phyloP scores from a whole-genome alignment of 2,888 invertebrate species.

The Pterostichus niger region DNA sequence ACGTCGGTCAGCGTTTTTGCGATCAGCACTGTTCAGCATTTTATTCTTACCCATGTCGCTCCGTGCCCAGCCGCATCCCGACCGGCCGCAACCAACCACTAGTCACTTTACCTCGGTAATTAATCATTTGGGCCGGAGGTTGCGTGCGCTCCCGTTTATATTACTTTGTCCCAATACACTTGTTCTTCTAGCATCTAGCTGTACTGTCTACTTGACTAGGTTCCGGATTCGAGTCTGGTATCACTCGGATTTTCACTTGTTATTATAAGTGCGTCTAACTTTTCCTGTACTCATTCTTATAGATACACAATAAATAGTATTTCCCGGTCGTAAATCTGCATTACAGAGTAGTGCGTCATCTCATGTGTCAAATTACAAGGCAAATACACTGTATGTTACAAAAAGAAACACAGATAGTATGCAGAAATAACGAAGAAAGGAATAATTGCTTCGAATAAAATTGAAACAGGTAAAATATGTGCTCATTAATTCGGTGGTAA shows the following conservation, averaged over 20 bases:
- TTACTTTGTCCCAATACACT: slow-evolving; percentile 68
- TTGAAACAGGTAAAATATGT: slow-evolving; percentile 39
- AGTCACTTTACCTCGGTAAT: slow-evolving; percentile 49
- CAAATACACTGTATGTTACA: slow-evolving; percentile 39
- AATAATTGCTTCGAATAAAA: too few species aligned
- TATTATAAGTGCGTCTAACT: too few species aligned
- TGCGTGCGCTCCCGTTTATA: slow-evolving; percentile 71
- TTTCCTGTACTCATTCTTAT: too few species aligned
- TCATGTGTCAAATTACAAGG: slow-evolving; percentile 25
- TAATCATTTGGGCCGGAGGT: slow-evolving; percentile 55
- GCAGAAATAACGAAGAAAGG: background rate
- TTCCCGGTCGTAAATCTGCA: slow-evolving; percentile 34
- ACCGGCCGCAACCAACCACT: slow-evolving; percentile 51
- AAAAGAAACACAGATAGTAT: slow-evolving; percentile 13
- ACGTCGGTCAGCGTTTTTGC: too few species aligned
- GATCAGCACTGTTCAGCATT: too few species aligned
- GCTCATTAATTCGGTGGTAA: slow-evolving; percentile 20
- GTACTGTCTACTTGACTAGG: background rate
- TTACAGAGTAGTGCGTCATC: slow-evolving; percentile 19
- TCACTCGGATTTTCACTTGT: slow-evolving; percentile 8
- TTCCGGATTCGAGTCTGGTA: background rate
- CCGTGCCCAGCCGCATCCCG: slow-evolving; percentile 6
- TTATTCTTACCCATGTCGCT: too few species aligned
- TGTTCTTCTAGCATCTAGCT: slow-evolving; percentile 13
- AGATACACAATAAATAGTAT: too few species aligned